A percentile compares a stretch with the other conserved stretches of the same genome.
phyloP scores from a whole-genome alignment of 2,797 vertebrate species.

The Sebastes variabilis region DNA sequence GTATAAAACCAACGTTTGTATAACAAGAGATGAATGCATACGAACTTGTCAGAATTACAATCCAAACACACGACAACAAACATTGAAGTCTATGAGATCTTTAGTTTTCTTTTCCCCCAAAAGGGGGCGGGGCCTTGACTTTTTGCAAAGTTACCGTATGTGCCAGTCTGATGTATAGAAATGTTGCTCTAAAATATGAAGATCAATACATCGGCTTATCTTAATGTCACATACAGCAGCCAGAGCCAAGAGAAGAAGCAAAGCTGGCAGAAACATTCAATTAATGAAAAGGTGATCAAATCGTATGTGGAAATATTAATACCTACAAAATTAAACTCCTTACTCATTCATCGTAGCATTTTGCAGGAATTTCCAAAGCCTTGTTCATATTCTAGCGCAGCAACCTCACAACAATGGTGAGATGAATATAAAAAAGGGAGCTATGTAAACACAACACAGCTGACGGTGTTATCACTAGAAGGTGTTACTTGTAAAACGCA shows the following conservation, averaged over 20 bases:
- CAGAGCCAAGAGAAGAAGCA: neutral
- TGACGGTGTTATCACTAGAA: neutral
- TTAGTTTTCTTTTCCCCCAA: too few species aligned
- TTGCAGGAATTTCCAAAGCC: neutral
- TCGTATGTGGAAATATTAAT: neutral
- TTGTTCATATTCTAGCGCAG: neutral
- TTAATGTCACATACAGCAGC: neutral
- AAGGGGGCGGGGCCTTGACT: too few species aligned
- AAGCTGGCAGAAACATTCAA: neutral
- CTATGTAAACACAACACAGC: constrained; percentile 7
- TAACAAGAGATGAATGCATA: too few species aligned
- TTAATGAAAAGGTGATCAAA: neutral
- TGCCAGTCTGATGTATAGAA: too few species aligned
- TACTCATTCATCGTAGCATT: neutral
- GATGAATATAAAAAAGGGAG: neutral
- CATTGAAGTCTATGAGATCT: too few species aligned
- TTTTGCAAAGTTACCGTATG: too few species aligned
- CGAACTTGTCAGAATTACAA: too few species aligned
- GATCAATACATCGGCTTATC: neutral
- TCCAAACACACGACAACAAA: too few species aligned
- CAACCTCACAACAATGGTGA: neutral
- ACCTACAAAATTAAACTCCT: neutral
- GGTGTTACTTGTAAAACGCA: constrained; percentile 1
- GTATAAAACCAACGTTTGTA: too few species aligned
- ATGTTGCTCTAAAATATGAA: neutral